Evolutionary conservation across 2,888 invertebrate genomes (phyloP).

Genomic region (Lordiphosa andalusiaca): DNA sequence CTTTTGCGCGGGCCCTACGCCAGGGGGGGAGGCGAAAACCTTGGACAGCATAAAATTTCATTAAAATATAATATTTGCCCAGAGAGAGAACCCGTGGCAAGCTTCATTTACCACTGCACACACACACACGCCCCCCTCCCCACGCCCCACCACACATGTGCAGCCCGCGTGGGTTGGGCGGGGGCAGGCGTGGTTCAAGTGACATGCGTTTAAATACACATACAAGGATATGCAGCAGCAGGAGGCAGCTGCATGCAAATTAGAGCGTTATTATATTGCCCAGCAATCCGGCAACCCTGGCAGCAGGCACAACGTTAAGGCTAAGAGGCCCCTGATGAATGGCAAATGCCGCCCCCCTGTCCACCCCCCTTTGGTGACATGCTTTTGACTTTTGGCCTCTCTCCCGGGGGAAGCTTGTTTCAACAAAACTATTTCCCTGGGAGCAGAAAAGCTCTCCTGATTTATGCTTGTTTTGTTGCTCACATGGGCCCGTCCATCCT

Average conservation of each 20-base stretch:
- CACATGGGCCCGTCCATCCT: slow-evolving; percentile 18
- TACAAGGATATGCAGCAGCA: slow-evolving; percentile 13
- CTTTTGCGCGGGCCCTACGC: slow-evolving; percentile 45
- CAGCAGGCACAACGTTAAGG: slow-evolving; percentile 8
- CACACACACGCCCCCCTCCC: neutral
- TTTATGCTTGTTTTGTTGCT: slow-evolving; percentile 51
- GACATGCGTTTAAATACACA: slow-evolving; percentile 54
- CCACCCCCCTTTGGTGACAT: neutral
- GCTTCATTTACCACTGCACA: slow-evolving; percentile 50
- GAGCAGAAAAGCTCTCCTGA: slow-evolving; percentile 38
- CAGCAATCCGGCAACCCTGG: slow-evolving; percentile 46
- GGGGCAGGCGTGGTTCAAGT: slow-evolving; percentile 53
- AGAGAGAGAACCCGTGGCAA: slow-evolving; percentile 12
- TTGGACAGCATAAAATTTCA: slow-evolving; percentile 58
- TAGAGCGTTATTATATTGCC: slow-evolving; percentile 67
- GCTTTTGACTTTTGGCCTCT: neutral
- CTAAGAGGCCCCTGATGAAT: slow-evolving; percentile 53
- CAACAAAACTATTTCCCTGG: slow-evolving; percentile 56
- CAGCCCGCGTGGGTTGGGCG: neutral
- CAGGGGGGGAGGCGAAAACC: slow-evolving; percentile 15
- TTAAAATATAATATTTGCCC: slow-evolving; percentile 67
- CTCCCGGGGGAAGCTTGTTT: slow-evolving; percentile 34
- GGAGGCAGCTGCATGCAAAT: slow-evolving; percentile 55
- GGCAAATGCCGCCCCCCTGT: slow-evolving; percentile 17
- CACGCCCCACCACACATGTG: slow-evolving; percentile 23